Percentiles rank a stretch among this genome's conserved stretches.
Conservation (phyloP, 2,888 invertebrate species). For the Tachystola acroxantha region DNA sequence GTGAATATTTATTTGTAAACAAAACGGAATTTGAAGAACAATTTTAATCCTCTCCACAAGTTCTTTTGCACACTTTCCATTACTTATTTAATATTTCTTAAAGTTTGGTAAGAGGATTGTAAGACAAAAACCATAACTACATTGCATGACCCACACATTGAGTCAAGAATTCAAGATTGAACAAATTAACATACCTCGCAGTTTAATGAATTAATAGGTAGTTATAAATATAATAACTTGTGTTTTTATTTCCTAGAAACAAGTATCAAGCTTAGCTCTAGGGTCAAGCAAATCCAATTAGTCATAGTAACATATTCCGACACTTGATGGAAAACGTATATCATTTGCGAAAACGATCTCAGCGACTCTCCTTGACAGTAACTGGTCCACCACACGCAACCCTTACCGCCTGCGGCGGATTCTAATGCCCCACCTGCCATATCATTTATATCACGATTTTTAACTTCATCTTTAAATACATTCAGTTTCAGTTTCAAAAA, state of each 20-base stretch:
- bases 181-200: no score
- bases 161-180: no score
- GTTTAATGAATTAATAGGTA: no score
- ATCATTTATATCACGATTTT: slow-evolving; percentile 29
- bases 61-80: no score
- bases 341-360: slow-evolving; percentile 62
- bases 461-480: slow-evolving; percentile 34
- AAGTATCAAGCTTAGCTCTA: slow-evolving; percentile 21
- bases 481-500: no score
- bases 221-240: neutral
- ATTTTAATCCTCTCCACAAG: no score
- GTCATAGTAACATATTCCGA: slow-evolving; percentile 19
- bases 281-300: slow-evolving; percentile 32
- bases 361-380: slow-evolving; percentile 56
- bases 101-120: no score
- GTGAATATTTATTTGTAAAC: no score
- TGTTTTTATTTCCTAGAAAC: slow-evolving; percentile 26
- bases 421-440: slow-evolving; percentile 59
- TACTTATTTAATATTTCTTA: no score
- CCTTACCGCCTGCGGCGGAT: slow-evolving; percentile 53
- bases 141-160: no score
- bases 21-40: no score
- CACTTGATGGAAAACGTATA: slow-evolving; percentile 26
- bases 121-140: no score
- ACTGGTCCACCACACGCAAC: slow-evolving; percentile 69